These are phyloP conservation scores for Cerceris ruficornis DNA, from an alignment of 2,888 invertebrate genomes.

Conservation along the genomic window DNA sequence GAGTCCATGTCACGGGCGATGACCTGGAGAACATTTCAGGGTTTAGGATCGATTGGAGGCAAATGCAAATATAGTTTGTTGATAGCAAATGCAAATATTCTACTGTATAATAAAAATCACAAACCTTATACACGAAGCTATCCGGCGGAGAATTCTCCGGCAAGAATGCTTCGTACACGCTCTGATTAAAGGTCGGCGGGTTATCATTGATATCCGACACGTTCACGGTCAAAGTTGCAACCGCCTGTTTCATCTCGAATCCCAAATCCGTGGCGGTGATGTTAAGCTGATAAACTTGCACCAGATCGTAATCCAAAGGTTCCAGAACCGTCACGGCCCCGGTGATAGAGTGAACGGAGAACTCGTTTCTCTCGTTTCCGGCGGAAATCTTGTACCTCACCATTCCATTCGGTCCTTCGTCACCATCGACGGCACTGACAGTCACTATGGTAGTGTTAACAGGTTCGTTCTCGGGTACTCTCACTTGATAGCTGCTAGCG, in stretches of 20 bases:
- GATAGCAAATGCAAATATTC: no score
- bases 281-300: slow-evolving; percentile 92
- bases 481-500: slow-evolving; percentile 92
- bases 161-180: slow-evolving; percentile 89
- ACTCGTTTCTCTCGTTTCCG: slow-evolving; percentile 91
- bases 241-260: slow-evolving; percentile 89
- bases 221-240: slow-evolving; percentile 92
- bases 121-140: slow-evolving; percentile 60
- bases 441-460: slow-evolving; percentile 92
- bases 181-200: slow-evolving; percentile 92
- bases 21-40: slow-evolving; percentile 77
- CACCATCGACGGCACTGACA: slow-evolving; percentile 92
- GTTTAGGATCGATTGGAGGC: no score
- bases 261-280: slow-evolving; percentile 94
- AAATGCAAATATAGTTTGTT: no score
- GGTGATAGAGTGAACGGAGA: slow-evolving; percentile 88
- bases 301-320: slow-evolving; percentile 92
- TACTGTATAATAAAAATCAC: neutral
- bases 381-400: slow-evolving; percentile 92
- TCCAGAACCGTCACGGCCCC: slow-evolving; percentile 92
- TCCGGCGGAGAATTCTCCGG: slow-evolving; percentile 92
- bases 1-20: slow-evolving; percentile 93
- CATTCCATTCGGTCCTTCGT: slow-evolving; percentile 95
- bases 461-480: slow-evolving; percentile 95
- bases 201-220: slow-evolving; percentile 97